Evolutionary conservation across 1,140 invertebrate species (phyloP), one percentile per base, ranked within the genome.

Genomic region (Oppia nitens): DNA sequence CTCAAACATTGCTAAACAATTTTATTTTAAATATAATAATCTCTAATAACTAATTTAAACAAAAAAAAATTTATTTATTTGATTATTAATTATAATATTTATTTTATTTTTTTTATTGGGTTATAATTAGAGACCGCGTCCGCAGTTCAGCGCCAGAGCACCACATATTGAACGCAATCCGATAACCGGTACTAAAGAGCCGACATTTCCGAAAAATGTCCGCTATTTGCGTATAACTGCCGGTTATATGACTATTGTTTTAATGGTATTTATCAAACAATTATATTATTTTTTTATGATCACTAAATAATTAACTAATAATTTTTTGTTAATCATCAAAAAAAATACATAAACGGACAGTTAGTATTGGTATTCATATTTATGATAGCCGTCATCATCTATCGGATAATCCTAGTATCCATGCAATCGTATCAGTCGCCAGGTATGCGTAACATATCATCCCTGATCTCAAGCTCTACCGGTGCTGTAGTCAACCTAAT

Each of bases 401-500:
- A 84, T 73, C 74, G 81, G 61, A 82, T 60, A 17, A 45, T 83
- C 64, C 74, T 83, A 32, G 73, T 80, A 28, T 76, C 64, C 69
- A 82, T 75, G 63, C 79, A 68, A 65, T 77, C 74, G 72, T 83
- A 70, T 71, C 77, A 74, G 70, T 78, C 74, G 68, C 78, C 65
- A 69, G 78, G 69, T 64, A 74, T 72, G 59, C 67, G 79, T 20
- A 78, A 62, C 73, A 76, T 40, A 56, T 78, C 80, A 3, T 76
- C 79, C 62, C 74, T 78, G 11, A 80, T 85, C 60, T 80, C 83
- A 27, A 77, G 76, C 55, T 70, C 83, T 53, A 79, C 81, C 3
- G 81, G 82, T 3, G 83, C 82, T 20, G 70, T 83, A 17, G 80
- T 87, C 49, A 85, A 87, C 72, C 72, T 87, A 51, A 76, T 80